Evolutionary conservation across 1,140 invertebrate species (phyloP), one percentile per base, ranked within the genome.

Genomic region (Pseudoatta argentina): DNA sequence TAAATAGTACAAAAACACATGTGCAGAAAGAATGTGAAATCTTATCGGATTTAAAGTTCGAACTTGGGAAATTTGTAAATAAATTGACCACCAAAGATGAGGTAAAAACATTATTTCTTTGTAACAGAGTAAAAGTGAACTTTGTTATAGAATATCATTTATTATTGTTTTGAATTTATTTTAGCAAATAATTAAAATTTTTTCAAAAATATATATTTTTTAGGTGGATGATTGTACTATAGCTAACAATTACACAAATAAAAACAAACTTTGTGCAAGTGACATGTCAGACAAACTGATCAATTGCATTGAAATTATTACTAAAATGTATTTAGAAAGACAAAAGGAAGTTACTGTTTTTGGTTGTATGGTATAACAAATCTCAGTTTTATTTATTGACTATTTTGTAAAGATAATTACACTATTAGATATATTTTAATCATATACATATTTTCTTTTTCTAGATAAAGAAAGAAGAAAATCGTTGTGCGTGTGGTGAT

Each of bases 1-100:
- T 93, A 44, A 85, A 69, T 61, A 92, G 87, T 71, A 88, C 89
- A 67, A 91, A 91, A 75, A 55, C 66, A 12, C 86, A 89, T 24
- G 88, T 93, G 86, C 86, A 92, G 71, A 90, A 92, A 63, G 93
- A 93, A 61, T 87, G 88, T 53, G 76, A 93, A 55, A 72, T 81
- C 66, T 85, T 94, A 61, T 67, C 27, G 5, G 87, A 87, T 21
- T 87, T 93, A 72, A 93, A 93, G 75, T 55, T 66, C 61, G 90
- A 92, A 86, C 72, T 93, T 14, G 71, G 85, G 16, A 87, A 90
- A 67, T 78, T 90, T 67, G 18, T 92, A 34, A 48, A 87, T 71
- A 86, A 90, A 53, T 78, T 91, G 30, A 78, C 51, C 69, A n/a
- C 21, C 10, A 75, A 78, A 51, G 77, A 75, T 48, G 79, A 88